phyloP scores from a whole-genome alignment of 30 jellyfish, hydroid and myxozoan genomes.

The Nemopilema nomurai region DNA sequence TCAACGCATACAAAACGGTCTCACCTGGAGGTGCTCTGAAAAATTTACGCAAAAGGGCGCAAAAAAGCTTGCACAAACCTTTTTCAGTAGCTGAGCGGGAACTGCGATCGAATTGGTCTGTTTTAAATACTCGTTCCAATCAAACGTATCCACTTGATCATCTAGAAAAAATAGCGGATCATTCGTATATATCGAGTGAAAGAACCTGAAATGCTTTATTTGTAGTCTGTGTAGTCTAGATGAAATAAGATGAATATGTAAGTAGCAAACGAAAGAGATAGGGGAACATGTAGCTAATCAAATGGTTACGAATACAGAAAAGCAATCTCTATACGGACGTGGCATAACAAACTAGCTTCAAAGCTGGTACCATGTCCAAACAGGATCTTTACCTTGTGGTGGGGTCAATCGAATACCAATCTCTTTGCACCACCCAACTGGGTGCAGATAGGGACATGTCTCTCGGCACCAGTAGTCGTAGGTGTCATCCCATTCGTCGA shows the following conservation, averaged over 20 bases:
- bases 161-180: constrained; percentile 67
- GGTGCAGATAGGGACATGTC: constrained; percentile 91
- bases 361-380: neutral
- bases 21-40: too few relatives aligned
- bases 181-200: too few relatives aligned
- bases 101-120: constrained; percentile 86
- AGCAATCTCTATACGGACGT: too few relatives aligned
- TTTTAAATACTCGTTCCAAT: constrained; percentile 84
- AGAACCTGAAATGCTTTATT: too few relatives aligned
- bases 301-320: too few relatives aligned
- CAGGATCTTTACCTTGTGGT: constrained; percentile 86
- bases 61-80: too few relatives aligned
- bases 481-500: constrained; percentile 98
- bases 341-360: neutral
- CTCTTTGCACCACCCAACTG: constrained; percentile 93
- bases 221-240: too few relatives aligned
- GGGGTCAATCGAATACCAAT: constrained; percentile 84
- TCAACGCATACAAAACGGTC: too few relatives aligned
- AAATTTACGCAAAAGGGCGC: too few relatives aligned
- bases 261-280: too few relatives aligned
- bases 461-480: constrained; percentile 97
- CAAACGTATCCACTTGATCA: constrained; percentile 89
- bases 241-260: too few relatives aligned
- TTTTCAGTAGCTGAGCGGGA: constrained; percentile 70
- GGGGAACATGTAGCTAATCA: too few relatives aligned